These are phyloP conservation scores for Trissonchulus latispiculum DNA, from an alignment of 2,888 invertebrate genomes.

Conservation along the genomic window DNA sequence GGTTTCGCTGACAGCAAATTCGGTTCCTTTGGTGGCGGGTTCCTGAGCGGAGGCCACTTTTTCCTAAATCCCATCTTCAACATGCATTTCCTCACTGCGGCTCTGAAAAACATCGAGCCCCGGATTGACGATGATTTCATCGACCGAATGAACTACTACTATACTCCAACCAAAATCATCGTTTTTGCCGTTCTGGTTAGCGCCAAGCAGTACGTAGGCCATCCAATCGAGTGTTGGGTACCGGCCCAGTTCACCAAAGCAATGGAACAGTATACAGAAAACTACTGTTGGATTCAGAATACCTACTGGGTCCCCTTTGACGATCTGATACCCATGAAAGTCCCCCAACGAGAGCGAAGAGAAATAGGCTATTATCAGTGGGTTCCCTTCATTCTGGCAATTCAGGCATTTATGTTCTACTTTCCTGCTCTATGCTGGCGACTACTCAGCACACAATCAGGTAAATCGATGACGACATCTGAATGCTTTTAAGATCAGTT, in stretches of 20 bases:
- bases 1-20: no score
- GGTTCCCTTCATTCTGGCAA: no score
- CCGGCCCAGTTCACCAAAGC: constrained; percentile 50
- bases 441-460: constrained; percentile 40
- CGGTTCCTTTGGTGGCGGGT: no score
- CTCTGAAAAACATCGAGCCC: constrained; percentile 27
- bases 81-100: constrained; percentile 42
- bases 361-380: no score
- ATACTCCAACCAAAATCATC: constrained; percentile 39
- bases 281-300: no score
- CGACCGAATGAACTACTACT: constrained; percentile 46
- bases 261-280: constrained; percentile 51
- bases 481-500: no score
- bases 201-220: constrained; percentile 49
- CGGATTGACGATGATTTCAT: constrained; percentile 47
- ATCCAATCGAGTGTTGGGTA: constrained; percentile 51
- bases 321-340: constrained; percentile 44
- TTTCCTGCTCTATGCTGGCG: constrained; percentile 42
- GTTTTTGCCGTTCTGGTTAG: constrained; percentile 49
- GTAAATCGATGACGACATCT: constrained; percentile 30
- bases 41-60: not conserved
- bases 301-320: constrained; percentile 47
- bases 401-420: constrained; percentile 41
- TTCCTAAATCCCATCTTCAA: constrained; percentile 33
- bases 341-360: constrained; percentile 41